Conservation (phyloP, 2,888 invertebrate species). For the Dendrolimus houi region DNA sequence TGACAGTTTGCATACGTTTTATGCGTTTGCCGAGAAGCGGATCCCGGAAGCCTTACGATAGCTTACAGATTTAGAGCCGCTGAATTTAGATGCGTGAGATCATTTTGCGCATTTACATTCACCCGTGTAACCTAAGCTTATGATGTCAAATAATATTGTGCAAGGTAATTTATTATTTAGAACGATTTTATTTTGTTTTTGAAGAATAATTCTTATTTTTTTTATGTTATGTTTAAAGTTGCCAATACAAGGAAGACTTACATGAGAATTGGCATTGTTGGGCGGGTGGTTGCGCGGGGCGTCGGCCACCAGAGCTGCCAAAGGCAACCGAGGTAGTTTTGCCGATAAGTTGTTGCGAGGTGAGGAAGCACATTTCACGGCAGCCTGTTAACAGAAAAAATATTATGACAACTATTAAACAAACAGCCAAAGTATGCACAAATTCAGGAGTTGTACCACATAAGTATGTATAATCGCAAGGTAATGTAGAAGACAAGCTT, state of each 20-base stretch:
- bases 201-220: no score
- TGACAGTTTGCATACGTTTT: constrained; percentile 61
- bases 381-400: constrained; percentile 46
- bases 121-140: no score
- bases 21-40: constrained; percentile 61
- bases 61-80: constrained; percentile 61
- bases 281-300: constrained; percentile 62
- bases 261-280: constrained; percentile 70
- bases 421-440: constrained; percentile 2
- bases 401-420: constrained; percentile 12
- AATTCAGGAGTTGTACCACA: no score
- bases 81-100: constrained; percentile 65
- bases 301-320: constrained; percentile 59
- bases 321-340: constrained; percentile 56
- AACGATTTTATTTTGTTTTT: no score
- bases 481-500: neutral
- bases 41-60: constrained; percentile 55
- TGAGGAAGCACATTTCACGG: constrained; percentile 70
- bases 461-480: no score
- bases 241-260: constrained; percentile 32
- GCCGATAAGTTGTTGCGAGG: constrained; percentile 69
- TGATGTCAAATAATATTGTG: no score
- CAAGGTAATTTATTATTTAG: no score
- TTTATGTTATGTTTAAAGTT: no score
- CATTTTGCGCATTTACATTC: constrained; percentile 43